phyloP scores from a whole-genome alignment of 53 echinoderm and acorn worm species.

The Actinopyga echinites region DNA sequence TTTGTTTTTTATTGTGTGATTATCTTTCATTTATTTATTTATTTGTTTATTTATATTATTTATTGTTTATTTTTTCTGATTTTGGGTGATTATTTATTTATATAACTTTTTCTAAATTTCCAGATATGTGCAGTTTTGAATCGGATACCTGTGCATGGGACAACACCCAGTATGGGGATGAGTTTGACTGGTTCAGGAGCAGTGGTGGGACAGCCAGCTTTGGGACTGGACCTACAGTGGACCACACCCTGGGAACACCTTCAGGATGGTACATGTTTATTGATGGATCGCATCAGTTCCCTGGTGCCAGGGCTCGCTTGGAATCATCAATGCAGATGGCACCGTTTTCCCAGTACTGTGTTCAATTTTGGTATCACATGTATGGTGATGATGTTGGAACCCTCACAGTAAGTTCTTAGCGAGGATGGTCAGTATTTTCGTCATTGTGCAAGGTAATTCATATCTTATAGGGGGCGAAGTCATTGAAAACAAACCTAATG shows the following conservation, averaged over 20 bases:
- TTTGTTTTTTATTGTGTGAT: too few relatives aligned
- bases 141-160: conserved; percentile 65
- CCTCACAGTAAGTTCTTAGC: conserved; percentile 20
- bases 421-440: too few relatives aligned
- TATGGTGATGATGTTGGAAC: conserved; percentile 61
- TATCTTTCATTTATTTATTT: too few relatives aligned
- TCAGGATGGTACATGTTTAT: conserved; percentile 87
- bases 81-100: too few relatives aligned
- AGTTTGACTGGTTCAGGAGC: conserved; percentile 81
- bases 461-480: too few relatives aligned
- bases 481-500: too few relatives aligned
- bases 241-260: conserved; percentile 75
- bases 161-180: conserved; percentile 67
- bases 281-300: conserved; percentile 51
- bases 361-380: conserved; percentile 72
- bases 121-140: conserved; percentile 79
- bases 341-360: conserved; percentile 28
- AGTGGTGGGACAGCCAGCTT: conserved; percentile 62
- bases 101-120: background rate
- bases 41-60: too few relatives aligned
- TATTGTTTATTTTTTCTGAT: too few relatives aligned
- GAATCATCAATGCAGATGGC: conserved; percentile 22
- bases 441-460: too few relatives aligned
- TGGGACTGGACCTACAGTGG: conserved; percentile 64
- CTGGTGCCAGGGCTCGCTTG: conserved; percentile 59